Percentiles rank a stretch among this genome's conserved stretches.
Evolutionary conservation across 2,113 vertebrate species (phyloP).

Genomic region (Urocynchramus pylzowi): DNA sequence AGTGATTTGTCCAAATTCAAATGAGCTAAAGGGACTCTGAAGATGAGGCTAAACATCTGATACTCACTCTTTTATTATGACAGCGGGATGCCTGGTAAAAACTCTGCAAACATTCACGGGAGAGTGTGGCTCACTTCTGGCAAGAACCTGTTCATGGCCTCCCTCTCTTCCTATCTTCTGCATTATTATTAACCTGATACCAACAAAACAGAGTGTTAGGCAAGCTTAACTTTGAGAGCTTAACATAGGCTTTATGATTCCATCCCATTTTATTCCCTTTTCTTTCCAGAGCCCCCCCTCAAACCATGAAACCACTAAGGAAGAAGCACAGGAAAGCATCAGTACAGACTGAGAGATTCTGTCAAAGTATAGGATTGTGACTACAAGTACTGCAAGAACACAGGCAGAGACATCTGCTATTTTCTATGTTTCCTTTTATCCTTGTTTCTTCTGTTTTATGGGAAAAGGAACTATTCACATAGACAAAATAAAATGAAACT

Average conservation of each 20-base stretch:
- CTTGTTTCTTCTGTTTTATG: background rate
- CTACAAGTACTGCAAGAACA: background rate
- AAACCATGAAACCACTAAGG: background rate
- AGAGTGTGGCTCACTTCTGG: background rate
- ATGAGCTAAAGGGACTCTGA: background rate
- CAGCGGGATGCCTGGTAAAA: rapidly evolving
- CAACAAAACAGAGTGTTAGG: background rate
- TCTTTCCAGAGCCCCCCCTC: background rate
- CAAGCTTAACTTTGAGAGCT: background rate
- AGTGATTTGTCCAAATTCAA: background rate
- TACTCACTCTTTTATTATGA: background rate
- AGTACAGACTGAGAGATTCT: background rate
- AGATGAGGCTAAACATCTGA: background rate
- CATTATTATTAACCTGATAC: background rate
- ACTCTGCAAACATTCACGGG: background rate
- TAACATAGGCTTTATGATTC: background rate
- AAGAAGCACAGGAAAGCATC: background rate
- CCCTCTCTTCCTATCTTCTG: background rate
- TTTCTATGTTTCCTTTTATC: background rate
- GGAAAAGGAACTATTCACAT: background rate
- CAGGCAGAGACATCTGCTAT: background rate
- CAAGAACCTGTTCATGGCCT: background rate
- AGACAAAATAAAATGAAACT: background rate
- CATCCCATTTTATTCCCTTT: background rate
- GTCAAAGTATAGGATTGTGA: background rate